Percentiles rank a stretch among this genome's conserved stretches.
Conservation (phyloP, 2,888 invertebrate genomes). For the Ditula angustiorana region DNA sequence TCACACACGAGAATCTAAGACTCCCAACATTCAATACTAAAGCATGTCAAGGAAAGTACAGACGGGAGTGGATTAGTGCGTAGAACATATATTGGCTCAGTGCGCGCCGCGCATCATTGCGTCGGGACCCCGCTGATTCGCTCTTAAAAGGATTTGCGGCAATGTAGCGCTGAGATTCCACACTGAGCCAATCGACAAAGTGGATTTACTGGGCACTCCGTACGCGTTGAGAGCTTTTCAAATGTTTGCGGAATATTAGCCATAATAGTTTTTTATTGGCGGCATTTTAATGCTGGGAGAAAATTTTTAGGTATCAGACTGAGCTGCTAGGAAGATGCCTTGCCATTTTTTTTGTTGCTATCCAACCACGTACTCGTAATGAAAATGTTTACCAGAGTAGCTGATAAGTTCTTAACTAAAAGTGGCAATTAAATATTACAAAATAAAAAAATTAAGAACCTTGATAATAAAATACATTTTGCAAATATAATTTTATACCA, state of each 20-base stretch:
- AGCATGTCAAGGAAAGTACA: not conserved
- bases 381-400: no score
- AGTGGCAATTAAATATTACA: no score
- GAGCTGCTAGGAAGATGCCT: not conserved
- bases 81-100: slow-evolving; percentile 16
- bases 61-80: slow-evolving; percentile 19
- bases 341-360: no score
- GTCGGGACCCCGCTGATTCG: slow-evolving; percentile 15
- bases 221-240: slow-evolving; percentile 26
- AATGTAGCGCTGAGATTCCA: slow-evolving; percentile 50
- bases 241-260: slow-evolving; percentile 9
- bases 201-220: slow-evolving; percentile 45
- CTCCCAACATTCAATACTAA: not conserved
- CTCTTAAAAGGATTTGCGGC: slow-evolving; percentile 62
- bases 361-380: no score
- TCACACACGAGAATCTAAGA: no score
- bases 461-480: no score
- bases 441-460: no score
- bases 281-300: not conserved
- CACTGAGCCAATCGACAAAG: slow-evolving; percentile 39
- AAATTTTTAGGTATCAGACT: no score
- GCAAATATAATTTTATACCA: no score
- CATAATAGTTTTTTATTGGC: slow-evolving; percentile 11
- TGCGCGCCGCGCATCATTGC: slow-evolving; percentile 7
- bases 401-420: no score